Base-by-base conservation (phyloP, 2,888 invertebrate genomes). In the Harpalus rufipes region DNA sequence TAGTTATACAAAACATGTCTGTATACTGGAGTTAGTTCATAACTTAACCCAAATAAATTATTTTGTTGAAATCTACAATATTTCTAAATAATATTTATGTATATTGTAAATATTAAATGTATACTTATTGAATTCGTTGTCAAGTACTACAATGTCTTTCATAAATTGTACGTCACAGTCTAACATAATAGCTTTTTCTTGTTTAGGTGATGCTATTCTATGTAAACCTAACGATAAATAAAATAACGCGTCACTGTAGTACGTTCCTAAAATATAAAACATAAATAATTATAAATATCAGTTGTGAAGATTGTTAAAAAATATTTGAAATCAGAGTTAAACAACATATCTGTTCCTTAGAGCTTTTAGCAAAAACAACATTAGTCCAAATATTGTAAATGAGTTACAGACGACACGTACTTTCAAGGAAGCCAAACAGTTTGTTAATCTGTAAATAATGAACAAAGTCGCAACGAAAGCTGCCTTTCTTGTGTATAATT, bases 81-180 rank as follows among this genome's bases (percentile, higher is more conserved):
- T 68, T 8, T 44, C 2, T 51, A 5, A 74, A 18, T 32, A n/a
- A 32, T 63, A 21, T 21, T 25, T 10, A 25, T 72, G 32, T 68
- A 25, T 21, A 68, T 41, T 72, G 8, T 72, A 8, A 65, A 59
- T 59, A 21, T 63, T 6, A 63, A 58, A 7, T n/a, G 16, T 21
- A 89, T 89, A 92, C 92, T 91, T 91, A 12, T 94, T 90, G 89
- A 97, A 97, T 88, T 95, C 93, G 12, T 92, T 90, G 88, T 95
- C 94, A 4, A 97, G 91, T 86, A 94, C 90, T 65, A 92, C 92
- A 58, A 96, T 92, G 89, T 96, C 95, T 21, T 92, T 92, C 87
- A 93, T 92, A 90, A 97, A 95, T 90, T 95, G 94, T 76, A 95
- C 93, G 91, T 97, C 97, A 87, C 95, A 94, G 91, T 97, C 97